Percentiles rank a stretch among this genome's conserved stretches.
phyloP scores from a whole-genome alignment of 1,140 invertebrate genomes.

The Subanguina moxae region DNA sequence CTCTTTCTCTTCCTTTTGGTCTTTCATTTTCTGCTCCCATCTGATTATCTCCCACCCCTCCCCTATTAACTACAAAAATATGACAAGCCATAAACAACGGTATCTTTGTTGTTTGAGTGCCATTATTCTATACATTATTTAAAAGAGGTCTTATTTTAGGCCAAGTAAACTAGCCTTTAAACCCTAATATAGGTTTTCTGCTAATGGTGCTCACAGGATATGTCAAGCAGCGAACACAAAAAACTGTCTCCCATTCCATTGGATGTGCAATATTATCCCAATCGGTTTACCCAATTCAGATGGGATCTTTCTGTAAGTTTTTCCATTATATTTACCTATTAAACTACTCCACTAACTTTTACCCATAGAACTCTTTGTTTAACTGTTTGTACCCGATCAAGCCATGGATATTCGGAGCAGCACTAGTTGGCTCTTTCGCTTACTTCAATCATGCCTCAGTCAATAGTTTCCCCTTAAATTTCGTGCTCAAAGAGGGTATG shows the following conservation, averaged over 20 bases:
- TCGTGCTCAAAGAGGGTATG: neutral
- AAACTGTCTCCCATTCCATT: neutral
- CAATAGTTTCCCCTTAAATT: neutral
- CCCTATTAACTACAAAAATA: no score
- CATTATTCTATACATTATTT: no score
- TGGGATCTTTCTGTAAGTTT: conserved; percentile 3
- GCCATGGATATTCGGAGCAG: conserved; percentile 16
- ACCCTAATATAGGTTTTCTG: no score
- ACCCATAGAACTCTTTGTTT: conserved; percentile 41
- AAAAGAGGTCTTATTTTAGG: no score
- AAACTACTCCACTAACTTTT: neutral
- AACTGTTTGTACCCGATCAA: conserved; percentile 41
- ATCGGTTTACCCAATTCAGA: neutral
- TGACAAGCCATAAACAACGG: no score
- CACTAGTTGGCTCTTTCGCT: conserved; percentile 1
- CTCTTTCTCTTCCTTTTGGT: no score
- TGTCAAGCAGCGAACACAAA: no score
- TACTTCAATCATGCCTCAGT: conserved; percentile 12
- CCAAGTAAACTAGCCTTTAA: no score
- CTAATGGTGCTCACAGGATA: no score
- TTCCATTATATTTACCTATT: neutral
- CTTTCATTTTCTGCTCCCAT: no score
- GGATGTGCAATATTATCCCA: neutral
- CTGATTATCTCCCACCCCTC: no score
- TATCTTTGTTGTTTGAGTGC: no score